Evolutionary conservation across 2,888 invertebrate genomes (phyloP), one percentile per base, ranked within the genome.

Genomic region (Apodemia duryi): DNA sequence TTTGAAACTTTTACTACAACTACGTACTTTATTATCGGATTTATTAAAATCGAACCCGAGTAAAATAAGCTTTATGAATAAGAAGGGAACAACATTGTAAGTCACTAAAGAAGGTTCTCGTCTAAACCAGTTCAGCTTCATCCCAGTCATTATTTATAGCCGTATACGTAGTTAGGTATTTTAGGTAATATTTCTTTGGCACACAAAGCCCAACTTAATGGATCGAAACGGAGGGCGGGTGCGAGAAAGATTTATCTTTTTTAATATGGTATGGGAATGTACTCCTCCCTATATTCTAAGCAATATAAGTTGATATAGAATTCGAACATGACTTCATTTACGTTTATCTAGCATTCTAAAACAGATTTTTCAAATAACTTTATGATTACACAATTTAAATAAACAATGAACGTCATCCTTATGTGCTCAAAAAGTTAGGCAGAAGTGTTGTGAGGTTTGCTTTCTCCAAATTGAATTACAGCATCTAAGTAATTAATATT

Each of bases 161-260:
- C 69, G 70, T 65, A 63, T 54, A 66, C 67, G 69, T 66, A 68
- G 68, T 69, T 70, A 70, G 67, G 68, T 70, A 68, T 63, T 57
- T 64, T 60, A 46, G 60, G 62, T 51, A 65, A 69, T 68, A 68
- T 71, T 68, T 66, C 66, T 74, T 66, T 62, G 65, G 64, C 68
- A 73, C 72, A 73, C 75, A 75, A 73, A 72, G 70, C 64, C 67
- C 46, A 63, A 64, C 71, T 69, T 80, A 43, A 86, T 86, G 85
- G 82, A 82, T 75, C 77, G 78, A 71, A 75, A 73, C 73, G 72
- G 74, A 76, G 78, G 88, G 86, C 83, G 85, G 80, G 83, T 78
- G 76, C 74, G 73, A 68, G 70, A 73, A 82, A 88, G 88, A 90
- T 91, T 91, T 91, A 91, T 91, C 84, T 87, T 80, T 84, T 86